Evolutionary conservation across 2,888 invertebrate species (phyloP).

Genomic region (Volucella inflata): DNA sequence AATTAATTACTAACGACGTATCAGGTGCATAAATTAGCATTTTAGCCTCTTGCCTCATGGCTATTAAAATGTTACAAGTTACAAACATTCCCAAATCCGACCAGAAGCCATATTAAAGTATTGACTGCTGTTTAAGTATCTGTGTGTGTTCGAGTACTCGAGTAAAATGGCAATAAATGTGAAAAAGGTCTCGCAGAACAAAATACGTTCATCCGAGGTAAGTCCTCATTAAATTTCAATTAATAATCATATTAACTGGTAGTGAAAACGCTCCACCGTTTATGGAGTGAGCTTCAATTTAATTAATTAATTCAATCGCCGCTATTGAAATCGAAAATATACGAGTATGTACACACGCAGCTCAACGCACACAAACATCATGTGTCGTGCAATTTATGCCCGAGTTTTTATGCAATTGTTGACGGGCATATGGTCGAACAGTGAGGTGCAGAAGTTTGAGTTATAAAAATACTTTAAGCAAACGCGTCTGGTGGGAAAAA

Average conservation of each 20-base stretch:
- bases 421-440: background rate
- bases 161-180: slow-evolving; percentile 9
- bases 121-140: background rate
- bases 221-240: slow-evolving; percentile 42
- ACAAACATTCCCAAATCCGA: slow-evolving; percentile 8
- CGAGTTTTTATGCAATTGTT: background rate
- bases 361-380: too few relatives aligned
- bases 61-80: slow-evolving; percentile 38
- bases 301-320: slow-evolving; percentile 68
- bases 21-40: slow-evolving; percentile 40
- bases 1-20: slow-evolving; percentile 34
- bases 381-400: slow-evolving; percentile 15
- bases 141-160: background rate
- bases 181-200: slow-evolving; percentile 28
- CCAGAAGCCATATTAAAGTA: slow-evolving; percentile 19
- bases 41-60: background rate
- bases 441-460: background rate
- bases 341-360: background rate
- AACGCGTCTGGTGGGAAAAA: too few relatives aligned
- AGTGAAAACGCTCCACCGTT: slow-evolving; percentile 33
- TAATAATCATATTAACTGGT: slow-evolving; percentile 54
- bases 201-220: background rate
- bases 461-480: too few relatives aligned
- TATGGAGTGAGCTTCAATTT: slow-evolving; percentile 56
- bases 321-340: slow-evolving; percentile 35